Evolutionary conservation across 1,140 invertebrate species (phyloP), one percentile per base, ranked within the genome.

Genomic region (Drosophila paulistorum): DNA sequence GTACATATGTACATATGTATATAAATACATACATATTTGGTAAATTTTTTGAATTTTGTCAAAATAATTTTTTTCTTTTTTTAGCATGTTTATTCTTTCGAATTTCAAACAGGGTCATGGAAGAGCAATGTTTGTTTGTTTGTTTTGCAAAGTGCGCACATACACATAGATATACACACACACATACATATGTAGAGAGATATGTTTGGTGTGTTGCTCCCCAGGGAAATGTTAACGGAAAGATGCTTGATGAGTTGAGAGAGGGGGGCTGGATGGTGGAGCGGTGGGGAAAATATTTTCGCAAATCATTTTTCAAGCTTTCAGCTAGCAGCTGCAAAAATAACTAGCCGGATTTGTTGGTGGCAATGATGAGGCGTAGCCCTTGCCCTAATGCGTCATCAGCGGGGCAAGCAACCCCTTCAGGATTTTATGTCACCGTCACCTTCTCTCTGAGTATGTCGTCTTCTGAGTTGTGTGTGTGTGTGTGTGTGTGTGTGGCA

Each of bases 231-330:
- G 45, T 48, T 48, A 48, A 9, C 45, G 45, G 14, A 7, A 48
- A 17, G 14, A 17, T 9, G 14, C 30, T 30, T 7, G 30, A 30
- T 7, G 30, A 6, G 30, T 7, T 30, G 30, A 30, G 30, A 30
- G 30, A 14, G n/a, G n/a, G 14, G 4, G 41, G n/a, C 5, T 14
- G 42, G 45, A 9, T 26, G 6, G 17, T 51, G 45, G 17, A 17
- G 20, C 10, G 45, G 4, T 23, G 17, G 45, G 9, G 45, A 20
- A 11, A 7, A 48, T 9, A 20, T 51, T 51, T 86, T 86, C 76
- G 83, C 83, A 87, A 80, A 87, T 87, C 79, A 86, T 86, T 86
- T 86, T 83, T 86, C 83, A 87, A 75, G 79, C 83, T 51, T 86
- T 69, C 41, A 77, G 77, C 76, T 81, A 77, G 45, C 79, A 86